Conservation (phyloP, 2,888 invertebrate genomes). For the Glaucopsyche alexis region DNA sequence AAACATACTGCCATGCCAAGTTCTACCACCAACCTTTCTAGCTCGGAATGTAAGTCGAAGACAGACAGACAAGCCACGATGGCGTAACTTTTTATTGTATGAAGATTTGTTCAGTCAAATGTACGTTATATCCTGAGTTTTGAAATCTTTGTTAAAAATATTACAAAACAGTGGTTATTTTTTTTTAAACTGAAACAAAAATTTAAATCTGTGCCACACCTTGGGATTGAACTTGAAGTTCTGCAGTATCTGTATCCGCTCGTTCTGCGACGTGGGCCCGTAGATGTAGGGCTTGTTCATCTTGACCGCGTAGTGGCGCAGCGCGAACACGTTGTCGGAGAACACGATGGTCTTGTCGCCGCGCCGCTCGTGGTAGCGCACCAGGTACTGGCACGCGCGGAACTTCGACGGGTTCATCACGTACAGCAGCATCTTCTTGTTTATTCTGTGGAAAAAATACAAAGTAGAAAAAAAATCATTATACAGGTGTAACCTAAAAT, state of each 20-base stretch:
- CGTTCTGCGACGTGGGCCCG: conserved; percentile 97
- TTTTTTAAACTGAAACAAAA: no score
- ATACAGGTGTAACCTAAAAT: no score
- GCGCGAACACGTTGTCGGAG: conserved; percentile 99
- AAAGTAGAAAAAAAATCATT: no score
- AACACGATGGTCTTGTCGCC: conserved; percentile 99
- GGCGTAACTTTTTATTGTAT: no score
- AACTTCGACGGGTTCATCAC: conserved; percentile 99
- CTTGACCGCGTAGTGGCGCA: conserved; percentile 97
- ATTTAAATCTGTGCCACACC: conserved; percentile 40
- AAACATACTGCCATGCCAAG: no score
- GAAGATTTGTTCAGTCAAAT: no score
- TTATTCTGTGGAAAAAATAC: conserved; percentile 81
- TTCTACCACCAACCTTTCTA: no score
- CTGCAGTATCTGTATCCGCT: conserved; percentile 98
- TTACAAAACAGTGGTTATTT: no score
- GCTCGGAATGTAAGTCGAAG: no score
- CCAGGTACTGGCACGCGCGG: conserved; percentile 96
- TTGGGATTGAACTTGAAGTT: conserved; percentile 99
- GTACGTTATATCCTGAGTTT: no score
- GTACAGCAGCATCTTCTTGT: conserved; percentile 94
- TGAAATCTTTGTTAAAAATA: no score
- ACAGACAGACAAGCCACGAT: no score
- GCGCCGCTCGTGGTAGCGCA: conserved; percentile 93
- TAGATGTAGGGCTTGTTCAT: conserved; percentile 99